Percentiles rank a stretch among this genome's conserved stretches.
These are phyloP conservation scores for Hestina assimilis DNA, from an alignment of 1,140 invertebrate genomes.

Conservation along the genomic window DNA sequence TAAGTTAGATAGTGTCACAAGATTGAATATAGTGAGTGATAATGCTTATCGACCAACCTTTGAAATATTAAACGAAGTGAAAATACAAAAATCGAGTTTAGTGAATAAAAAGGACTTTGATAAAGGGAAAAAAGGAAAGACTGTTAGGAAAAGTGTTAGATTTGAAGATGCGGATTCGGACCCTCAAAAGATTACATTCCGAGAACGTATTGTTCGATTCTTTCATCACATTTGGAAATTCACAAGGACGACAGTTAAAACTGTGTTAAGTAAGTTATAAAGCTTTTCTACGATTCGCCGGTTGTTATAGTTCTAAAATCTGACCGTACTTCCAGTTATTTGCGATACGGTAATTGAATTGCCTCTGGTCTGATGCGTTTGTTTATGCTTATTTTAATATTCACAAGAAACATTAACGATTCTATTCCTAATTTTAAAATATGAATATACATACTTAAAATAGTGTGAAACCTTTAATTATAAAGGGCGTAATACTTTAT, in stretches of 20 bases:
- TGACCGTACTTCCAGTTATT: not conserved
- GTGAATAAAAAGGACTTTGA: conserved; percentile 41
- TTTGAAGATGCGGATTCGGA: conserved; percentile 43
- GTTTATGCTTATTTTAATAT: too few species aligned
- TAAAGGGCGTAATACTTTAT: too few species aligned
- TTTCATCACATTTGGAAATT: conserved; percentile 52
- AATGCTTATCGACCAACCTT: conserved; percentile 27
- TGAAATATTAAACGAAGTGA: conserved; percentile 44
- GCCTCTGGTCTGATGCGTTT: too few species aligned
- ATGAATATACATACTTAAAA: too few species aligned
- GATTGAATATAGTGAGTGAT: conserved; percentile 31
- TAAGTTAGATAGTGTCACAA: conserved; percentile 16
- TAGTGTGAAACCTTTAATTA: too few species aligned
- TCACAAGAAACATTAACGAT: too few species aligned
- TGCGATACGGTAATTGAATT: not conserved
- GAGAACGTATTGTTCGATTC: conserved; percentile 48
- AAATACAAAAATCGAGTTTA: conserved; percentile 50
- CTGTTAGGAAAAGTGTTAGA: conserved; percentile 58
- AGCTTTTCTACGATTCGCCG: not conserved
- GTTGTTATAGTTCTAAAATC: conserved; percentile 6
- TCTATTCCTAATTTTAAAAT: too few species aligned
- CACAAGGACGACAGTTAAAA: conserved; percentile 41
- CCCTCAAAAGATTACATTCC: conserved; percentile 39
- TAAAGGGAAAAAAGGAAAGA: conserved; percentile 37
- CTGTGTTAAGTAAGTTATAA: conserved; percentile 50